Evolutionary conservation across 92 coral and sea anemone species (phyloP).

Genomic region (Phenganax subtilis): DNA sequence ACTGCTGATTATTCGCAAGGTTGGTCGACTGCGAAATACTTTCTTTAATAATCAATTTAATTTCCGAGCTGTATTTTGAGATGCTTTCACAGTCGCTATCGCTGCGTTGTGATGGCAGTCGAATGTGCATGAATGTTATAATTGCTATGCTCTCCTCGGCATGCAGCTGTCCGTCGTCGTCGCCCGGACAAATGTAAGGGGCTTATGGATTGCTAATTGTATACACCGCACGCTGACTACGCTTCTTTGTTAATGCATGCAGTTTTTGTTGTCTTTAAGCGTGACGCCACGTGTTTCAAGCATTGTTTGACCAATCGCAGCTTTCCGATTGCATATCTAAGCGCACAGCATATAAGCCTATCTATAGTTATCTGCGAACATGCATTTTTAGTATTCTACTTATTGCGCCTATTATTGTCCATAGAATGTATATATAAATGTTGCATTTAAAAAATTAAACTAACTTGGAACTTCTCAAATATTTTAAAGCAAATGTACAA

Average conservation of each 20-base stretch:
- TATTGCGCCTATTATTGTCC: too few species aligned
- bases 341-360: not conserved
- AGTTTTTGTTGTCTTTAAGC: conserved; percentile 77
- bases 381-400: not conserved
- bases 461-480: not conserved
- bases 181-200: conserved; percentile 31
- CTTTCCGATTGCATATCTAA: not conserved
- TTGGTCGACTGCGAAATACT: conserved; percentile 4
- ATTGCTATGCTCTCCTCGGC: conserved; percentile 55
- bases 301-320: conserved; percentile 60
- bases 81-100: conserved; percentile 83
- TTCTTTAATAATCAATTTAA: conserved; percentile 14
- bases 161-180: conserved; percentile 20
- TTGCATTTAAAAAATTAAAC: conserved; percentile 1
- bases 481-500: not conserved
- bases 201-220: conserved; percentile 44
- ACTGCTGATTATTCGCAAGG: conserved; percentile 22
- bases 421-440: not conserved
- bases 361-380: conserved; percentile 11
- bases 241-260: conserved; percentile 93
- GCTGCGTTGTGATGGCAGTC: conserved; percentile 80
- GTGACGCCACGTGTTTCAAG: conserved; percentile 79
- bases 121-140: conserved; percentile 96
- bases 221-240: conserved; percentile 96
- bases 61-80: conserved; percentile 45